phyloP scores from a whole-genome alignment of 2,113 vertebrate species.

The Trichechus manatus region DNA sequence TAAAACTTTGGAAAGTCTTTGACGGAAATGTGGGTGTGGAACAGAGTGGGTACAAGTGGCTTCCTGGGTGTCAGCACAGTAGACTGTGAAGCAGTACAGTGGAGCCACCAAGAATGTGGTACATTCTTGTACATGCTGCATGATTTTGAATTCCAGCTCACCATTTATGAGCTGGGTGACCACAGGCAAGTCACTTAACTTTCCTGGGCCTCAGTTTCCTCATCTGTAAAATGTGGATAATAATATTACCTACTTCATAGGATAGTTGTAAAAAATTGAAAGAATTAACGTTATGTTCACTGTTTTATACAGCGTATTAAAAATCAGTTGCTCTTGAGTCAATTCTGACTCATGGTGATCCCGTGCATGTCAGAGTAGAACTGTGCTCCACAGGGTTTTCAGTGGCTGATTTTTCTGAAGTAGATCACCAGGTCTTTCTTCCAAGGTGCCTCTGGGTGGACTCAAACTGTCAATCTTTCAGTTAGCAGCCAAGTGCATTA shows the following conservation, averaged over 20 bases:
- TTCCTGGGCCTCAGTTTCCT: neutral
- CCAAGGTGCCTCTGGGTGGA: neutral
- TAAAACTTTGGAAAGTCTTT: neutral
- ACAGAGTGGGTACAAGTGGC: neutral
- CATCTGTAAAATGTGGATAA: neutral
- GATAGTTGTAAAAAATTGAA: neutral
- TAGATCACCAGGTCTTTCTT: neutral
- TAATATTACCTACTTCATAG: neutral
- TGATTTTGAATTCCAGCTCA: neutral
- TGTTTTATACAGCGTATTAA: neutral
- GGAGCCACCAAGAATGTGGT: neutral
- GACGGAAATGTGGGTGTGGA: neutral
- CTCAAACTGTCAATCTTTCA: neutral
- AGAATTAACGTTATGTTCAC: neutral
- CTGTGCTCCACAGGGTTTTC: neutral
- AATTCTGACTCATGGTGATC: neutral
- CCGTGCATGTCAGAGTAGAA: neutral
- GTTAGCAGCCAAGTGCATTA: neutral
- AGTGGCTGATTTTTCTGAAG: neutral
- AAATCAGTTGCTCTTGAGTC: neutral
- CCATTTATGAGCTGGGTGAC: neutral
- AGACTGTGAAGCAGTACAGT: neutral
- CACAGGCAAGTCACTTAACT: neutral
- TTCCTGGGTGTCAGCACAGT: neutral
- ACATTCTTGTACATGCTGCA: fast-evolving